Conservation (phyloP, 2,113 vertebrate genomes). For the Mesitornis unicolor region DNA sequence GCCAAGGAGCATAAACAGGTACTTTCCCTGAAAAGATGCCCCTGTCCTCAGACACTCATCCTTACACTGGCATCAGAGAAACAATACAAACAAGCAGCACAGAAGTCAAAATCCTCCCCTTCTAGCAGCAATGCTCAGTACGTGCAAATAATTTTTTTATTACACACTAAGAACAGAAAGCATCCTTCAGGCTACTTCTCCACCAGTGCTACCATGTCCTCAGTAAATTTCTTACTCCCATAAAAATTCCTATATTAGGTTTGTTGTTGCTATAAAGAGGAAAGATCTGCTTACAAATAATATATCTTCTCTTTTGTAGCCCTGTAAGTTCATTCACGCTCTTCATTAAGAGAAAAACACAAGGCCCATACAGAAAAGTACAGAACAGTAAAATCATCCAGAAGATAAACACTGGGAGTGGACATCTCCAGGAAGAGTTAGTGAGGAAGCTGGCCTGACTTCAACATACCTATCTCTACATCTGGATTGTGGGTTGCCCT, state of each 20-base stretch:
- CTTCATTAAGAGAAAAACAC: background rate
- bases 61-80: background rate
- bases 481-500: background rate
- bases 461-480: background rate
- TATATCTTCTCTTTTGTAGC: background rate
- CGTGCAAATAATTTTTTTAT: background rate
- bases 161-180: background rate
- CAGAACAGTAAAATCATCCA: background rate
- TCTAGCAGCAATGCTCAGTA: background rate
- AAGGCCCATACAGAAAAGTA: background rate
- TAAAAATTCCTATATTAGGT: background rate
- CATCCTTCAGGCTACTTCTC: background rate
- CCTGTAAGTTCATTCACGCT: background rate
- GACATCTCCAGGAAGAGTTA: background rate
- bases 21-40: background rate
- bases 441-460: background rate
- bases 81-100: fast-evolving
- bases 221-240: background rate
- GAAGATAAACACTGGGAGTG: background rate
- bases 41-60: background rate
- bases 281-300: background rate
- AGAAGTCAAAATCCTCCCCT: background rate
- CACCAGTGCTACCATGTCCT: background rate
- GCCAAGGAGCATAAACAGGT: background rate
- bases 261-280: background rate